These are phyloP conservation scores for Caradrina kadenii DNA, from an alignment of 2,888 invertebrate species.

Conservation along the genomic window DNA sequence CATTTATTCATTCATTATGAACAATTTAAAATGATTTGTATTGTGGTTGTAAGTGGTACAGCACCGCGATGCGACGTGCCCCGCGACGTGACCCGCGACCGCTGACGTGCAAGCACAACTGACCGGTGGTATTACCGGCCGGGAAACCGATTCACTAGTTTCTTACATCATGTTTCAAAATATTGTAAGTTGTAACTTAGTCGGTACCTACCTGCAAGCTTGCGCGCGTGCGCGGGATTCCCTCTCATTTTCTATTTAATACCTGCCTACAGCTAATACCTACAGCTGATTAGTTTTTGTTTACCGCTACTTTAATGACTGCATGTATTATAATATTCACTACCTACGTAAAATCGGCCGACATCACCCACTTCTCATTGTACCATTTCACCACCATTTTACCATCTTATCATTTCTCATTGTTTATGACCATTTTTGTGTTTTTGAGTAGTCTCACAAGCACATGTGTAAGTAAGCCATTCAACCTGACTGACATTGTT, in stretches of 20 bases:
- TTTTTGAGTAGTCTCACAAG: too few relatives aligned
- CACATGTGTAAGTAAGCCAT: too few relatives aligned
- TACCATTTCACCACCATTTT: too few relatives aligned
- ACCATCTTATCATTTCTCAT: neutral
- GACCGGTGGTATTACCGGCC: slow-evolving; percentile 37
- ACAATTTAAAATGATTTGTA: too few relatives aligned
- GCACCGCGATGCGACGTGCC: neutral
- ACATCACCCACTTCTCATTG: neutral
- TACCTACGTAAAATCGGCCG: neutral
- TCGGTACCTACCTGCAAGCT: neutral
- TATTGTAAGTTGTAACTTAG: slow-evolving; percentile 23
- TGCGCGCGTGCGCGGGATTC: slow-evolving; percentile 30
- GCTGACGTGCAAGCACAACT: neutral
- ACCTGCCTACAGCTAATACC: neutral
- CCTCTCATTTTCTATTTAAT: slow-evolving; percentile 29
- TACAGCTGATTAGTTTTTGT: neutral
- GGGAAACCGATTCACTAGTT: slow-evolving; percentile 23
- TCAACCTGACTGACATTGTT: too few relatives aligned
- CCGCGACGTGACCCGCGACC: neutral
- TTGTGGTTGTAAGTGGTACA: too few relatives aligned
- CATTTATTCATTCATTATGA: too few relatives aligned
- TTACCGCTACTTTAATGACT: slow-evolving; percentile 6
- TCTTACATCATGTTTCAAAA: slow-evolving; percentile 41
- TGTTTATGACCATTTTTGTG: neutral
- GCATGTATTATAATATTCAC: too few relatives aligned